Base-by-base conservation (phyloP, 2,888 invertebrate species). In the Gryllus longicercus region DNA sequence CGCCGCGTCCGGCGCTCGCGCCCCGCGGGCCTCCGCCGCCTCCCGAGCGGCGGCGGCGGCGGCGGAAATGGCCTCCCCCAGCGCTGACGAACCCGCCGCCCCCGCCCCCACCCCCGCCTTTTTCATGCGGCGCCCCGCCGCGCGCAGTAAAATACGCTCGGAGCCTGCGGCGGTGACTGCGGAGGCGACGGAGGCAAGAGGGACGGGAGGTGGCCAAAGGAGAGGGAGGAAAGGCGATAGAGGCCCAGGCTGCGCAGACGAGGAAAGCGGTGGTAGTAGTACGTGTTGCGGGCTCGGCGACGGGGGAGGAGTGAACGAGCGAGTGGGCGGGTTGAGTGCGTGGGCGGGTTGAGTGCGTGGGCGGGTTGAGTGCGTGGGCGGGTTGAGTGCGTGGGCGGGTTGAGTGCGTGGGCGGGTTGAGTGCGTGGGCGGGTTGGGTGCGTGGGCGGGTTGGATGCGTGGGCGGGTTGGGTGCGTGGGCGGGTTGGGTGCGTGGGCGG, bases 41-140 rank as follows among this genome's bases (percentile, higher is more conserved):
- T 18, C 63, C 63, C 16, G 38, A 38, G 38, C 38, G 38, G 8
- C 38, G 38, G 38, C 38, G 38, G 38, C 38, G 38, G 63, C 63
- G 63, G 63, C 63, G 63, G 63, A 63, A 63, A 63, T 63, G 63
- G 63, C 63, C 63, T 63, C 16, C 63, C 63, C 63, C 63, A 14
- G 8, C 63, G 63, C 63, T 63, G 63, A 63, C 63, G 63, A 63
- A 63, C 63, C 63, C 63, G 63, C 63, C 8, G 16, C 63, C 3
- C 16, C 63, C 16, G n/a, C 63, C 63, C 16, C 63, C 63, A n/a
- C 63, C 63, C 63, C 63, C 63, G 63, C 63, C 63, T 63, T 63
- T 63, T 63, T 63, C 63, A 63, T 63, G 63, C 63, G 63, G 63
- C 63, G 63, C 16, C 63, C 63, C 63, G 63, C 63, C 63, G 63